These are phyloP conservation scores for Brachionus plicatilis DNA, from an alignment of 1,140 invertebrate genomes.

Conservation along the genomic window DNA sequence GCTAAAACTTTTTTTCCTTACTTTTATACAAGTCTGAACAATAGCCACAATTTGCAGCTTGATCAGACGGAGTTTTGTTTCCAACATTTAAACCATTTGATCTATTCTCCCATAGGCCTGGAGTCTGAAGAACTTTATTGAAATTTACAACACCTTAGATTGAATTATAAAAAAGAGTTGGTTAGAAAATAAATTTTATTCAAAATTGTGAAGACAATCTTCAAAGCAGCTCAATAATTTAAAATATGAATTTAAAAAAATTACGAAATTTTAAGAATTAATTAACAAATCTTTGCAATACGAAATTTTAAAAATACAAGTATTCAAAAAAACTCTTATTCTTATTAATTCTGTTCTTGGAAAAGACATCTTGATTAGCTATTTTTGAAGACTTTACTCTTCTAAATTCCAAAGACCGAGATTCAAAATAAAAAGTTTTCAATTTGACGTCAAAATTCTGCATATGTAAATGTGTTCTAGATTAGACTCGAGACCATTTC, in stretches of 20 bases:
- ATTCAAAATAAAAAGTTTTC: background rate
- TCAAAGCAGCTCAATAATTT: background rate
- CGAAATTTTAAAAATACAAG: background rate
- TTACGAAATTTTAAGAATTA: background rate
- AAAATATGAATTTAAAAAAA: background rate
- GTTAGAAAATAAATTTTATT: background rate
- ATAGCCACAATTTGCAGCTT: background rate
- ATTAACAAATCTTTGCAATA: background rate
- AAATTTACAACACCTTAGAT: conserved; percentile 89
- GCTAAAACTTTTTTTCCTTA: no score
- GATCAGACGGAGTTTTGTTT: background rate
- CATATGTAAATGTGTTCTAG: background rate
- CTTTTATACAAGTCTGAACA: no score
- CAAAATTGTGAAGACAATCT: background rate
- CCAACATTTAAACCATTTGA: background rate
- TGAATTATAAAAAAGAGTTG: no score
- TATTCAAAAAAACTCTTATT: background rate
- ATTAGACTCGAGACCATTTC: background rate
- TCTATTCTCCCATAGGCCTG: conserved; percentile 35
- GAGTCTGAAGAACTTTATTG: conserved; percentile 33
- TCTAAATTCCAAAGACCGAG: background rate
- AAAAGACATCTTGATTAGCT: background rate
- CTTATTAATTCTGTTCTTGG: background rate
- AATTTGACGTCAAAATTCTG: background rate
- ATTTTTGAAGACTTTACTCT: background rate